Evolutionary conservation across 2,888 invertebrate species (phyloP), one percentile per base, ranked within the genome.

Genomic region (Heliconius hortense): DNA sequence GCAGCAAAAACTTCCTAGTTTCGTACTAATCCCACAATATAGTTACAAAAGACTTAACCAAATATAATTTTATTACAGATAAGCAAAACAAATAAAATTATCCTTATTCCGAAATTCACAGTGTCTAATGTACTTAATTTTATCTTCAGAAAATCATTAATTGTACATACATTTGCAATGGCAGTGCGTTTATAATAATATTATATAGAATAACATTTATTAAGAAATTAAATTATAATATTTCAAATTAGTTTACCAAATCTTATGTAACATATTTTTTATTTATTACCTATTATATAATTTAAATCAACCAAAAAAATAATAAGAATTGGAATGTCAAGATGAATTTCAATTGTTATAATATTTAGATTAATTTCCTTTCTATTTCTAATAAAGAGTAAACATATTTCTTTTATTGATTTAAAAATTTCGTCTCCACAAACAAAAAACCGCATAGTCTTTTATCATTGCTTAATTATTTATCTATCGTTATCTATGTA

Each of bases 101-200:
- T 83, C 81, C 78, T 78, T 81, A 78, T 56, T 75, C 78, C 74
- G 70, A 74, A 72, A 24, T 31, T 67, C 63, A 69, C 4, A 62
- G 71, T 75, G 72, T 68, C 59, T n/a, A 68, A 73, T 64, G 35
- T 73, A 78, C 53, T 75, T 70, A 74, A 39, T 72, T 74, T 72
- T 74, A 75, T 77, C 71, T 77, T 80, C 79, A 81, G 75, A 80
- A 72, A 72, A 79, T 79, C 64, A 75, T 31, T 35, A 72, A 60
- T 76, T 78, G 79, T 72, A 78, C 79, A 69, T 76, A 79, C 77
- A 76, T 77, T 82, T 83, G 84, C 85, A 87, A 84, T 87, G 88
- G 88, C 88, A 88, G 88, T 87, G 77, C 76, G 63, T 73, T 66
- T 66, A 73, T 28, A 60, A 48, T 63, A 72, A 62, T 35, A 71